phyloP scores from a whole-genome alignment of 2,797 vertebrate species.

The Tenualosa thibaudeaui region DNA sequence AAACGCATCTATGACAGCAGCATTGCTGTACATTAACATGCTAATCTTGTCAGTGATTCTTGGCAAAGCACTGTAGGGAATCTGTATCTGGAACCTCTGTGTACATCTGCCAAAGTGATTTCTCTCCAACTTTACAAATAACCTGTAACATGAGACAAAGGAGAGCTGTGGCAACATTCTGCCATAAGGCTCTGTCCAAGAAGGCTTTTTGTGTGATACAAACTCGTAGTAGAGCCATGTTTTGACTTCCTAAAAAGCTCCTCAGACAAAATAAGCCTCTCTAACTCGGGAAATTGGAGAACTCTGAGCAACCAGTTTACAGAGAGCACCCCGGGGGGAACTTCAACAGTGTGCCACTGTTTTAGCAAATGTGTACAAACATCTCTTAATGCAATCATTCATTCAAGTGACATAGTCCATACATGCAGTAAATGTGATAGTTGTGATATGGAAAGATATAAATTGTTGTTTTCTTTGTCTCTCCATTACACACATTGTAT shows the following conservation, averaged over 20 bases:
- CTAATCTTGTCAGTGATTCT: slow-evolving; percentile 17
- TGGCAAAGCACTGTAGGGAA: background rate
- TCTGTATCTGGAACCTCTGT: slow-evolving; percentile 11
- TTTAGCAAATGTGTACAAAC: background rate
- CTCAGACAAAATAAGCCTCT: slow-evolving; percentile 6
- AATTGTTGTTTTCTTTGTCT: background rate
- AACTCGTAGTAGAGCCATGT: slow-evolving; percentile 14
- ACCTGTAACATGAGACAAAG: background rate
- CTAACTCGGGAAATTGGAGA: background rate
- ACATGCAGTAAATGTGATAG: background rate
- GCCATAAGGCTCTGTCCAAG: background rate
- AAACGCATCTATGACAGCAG: slow-evolving; percentile 5
- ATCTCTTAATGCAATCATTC: background rate
- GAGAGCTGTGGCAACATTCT: background rate
- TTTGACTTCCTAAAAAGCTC: slow-evolving; percentile 23
- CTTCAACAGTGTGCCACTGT: background rate
- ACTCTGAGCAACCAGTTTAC: background rate
- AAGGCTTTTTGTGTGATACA: slow-evolving; percentile 14
- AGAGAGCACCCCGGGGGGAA: background rate
- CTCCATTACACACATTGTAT: background rate
- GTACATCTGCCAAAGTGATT: slow-evolving; percentile 12
- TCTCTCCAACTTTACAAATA: slow-evolving; percentile 30
- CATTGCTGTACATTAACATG: background rate
- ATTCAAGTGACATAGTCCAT: background rate
- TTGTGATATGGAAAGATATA: background rate